Base-by-base conservation (phyloP, 2,797 vertebrate species). In the Podarcis lilfordi region DNA sequence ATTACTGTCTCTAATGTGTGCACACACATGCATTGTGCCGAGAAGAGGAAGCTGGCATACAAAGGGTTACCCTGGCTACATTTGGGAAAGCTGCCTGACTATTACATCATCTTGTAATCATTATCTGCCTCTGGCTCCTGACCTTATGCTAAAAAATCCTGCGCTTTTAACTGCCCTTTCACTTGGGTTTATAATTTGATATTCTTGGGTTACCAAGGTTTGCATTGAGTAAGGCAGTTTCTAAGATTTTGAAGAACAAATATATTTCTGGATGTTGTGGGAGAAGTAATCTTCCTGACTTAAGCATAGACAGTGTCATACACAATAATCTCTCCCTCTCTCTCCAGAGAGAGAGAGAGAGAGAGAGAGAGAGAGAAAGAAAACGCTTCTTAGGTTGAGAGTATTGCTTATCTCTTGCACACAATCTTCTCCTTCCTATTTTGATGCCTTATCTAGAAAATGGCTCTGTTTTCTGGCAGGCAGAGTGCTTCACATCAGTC, bases 21-120 rank as follows among this genome's bases (percentile, higher is more conserved):
- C 61, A 9, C 23, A 3, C 40, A 17, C 13, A 3, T 25, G 8
- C 88, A 86, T 77, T 90, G 5, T 68, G 13, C 19, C 68, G 19
- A 45, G 84, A 83, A 85, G 83, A 82, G 91, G 72, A 84, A 82
- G 91, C 83, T 88, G 86, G 86, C 93, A 89, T 91, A 74, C 92
- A 87, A 84, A 91, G 91, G 87, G 88, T 93, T 91, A 74, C 92
- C 92, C 88, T 85, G 89, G 61, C 66, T 89, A 94, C 1, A 35
- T 77, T 88, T 89, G 96, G 95, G 93, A 94, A 92, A 80, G 19
- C 64, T 89, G 89, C 92, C 91, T 3, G 35, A 50, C 5, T 78
- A 90, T 96, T 95, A 93, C 89, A 91, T 95, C 96, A 96, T 94
- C 86, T 91, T 93, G 45, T 90, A 92, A 84, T 93, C 85, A 92